These are phyloP conservation scores for Apamea crenata DNA, from an alignment of 2,888 invertebrate species.

Conservation along the genomic window DNA sequence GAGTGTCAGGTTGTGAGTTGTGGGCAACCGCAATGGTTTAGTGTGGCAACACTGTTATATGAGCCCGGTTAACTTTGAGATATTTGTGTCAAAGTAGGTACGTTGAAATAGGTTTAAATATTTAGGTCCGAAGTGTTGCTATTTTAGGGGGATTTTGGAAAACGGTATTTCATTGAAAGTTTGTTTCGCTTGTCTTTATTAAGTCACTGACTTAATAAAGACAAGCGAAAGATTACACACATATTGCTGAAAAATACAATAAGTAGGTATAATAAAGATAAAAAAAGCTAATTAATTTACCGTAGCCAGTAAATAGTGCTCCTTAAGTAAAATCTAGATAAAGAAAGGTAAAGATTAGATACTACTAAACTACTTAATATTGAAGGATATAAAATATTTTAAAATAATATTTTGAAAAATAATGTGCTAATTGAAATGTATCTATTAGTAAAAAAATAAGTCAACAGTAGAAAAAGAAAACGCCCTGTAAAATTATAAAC, in stretches of 20 bases:
- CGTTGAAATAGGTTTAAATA: constrained; percentile 19
- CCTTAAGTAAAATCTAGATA: not conserved
- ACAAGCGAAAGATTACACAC: too few relatives aligned
- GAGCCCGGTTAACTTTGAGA: constrained; percentile 51
- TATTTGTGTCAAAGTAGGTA: constrained; percentile 44
- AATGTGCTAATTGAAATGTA: not conserved
- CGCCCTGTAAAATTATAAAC: not conserved
- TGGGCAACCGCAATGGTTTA: constrained; percentile 62
- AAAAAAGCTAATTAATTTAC: not conserved
- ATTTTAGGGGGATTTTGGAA: not conserved
- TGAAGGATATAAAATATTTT: not conserved
- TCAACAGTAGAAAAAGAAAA: not conserved
- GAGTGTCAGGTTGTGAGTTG: constrained; percentile 55
- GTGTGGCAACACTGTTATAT: constrained; percentile 61
- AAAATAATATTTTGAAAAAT: not conserved
- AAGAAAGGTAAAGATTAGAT: too few relatives aligned
- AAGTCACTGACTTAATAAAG: too few relatives aligned
- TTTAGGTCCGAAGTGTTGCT: not conserved
- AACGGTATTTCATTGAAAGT: not conserved
- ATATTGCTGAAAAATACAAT: not conserved
- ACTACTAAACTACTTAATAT: too few relatives aligned
- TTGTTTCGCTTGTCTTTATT: not conserved
- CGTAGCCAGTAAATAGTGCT: not conserved
- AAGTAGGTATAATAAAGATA: not conserved
- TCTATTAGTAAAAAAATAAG: not conserved